phyloP scores from a whole-genome alignment of 2,888 invertebrate species.

The Amphiduros pacificus region DNA sequence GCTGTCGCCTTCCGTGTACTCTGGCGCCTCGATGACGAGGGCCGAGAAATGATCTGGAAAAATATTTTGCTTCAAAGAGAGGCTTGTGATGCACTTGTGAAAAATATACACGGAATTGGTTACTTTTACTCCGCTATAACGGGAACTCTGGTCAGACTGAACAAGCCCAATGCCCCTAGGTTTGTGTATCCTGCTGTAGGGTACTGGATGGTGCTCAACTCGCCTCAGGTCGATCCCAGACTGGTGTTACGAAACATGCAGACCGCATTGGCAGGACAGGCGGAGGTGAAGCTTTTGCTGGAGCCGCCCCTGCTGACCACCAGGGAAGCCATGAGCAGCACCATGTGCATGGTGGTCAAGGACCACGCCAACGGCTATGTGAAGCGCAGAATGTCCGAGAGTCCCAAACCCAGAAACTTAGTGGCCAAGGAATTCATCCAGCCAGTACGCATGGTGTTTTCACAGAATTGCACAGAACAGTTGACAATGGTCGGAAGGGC shows the following conservation, averaged over 20 bases:
- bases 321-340: conserved; percentile 4
- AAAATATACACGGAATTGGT: background rate
- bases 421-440: no score
- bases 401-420: no score
- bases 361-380: conserved; percentile 12
- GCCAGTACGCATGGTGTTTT: no score
- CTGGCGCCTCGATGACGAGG: conserved; percentile 11
- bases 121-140: conserved; percentile 13
- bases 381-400: conserved; percentile 4
- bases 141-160: conserved; percentile 5
- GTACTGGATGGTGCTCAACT: conserved; percentile 2
- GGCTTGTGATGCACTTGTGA: conserved; percentile 1
- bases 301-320: background rate
- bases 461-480: no score
- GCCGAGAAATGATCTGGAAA: conserved; percentile 5
- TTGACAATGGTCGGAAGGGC: no score
- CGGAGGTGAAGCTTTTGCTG: conserved; percentile 2
- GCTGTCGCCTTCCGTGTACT: conserved; percentile 17
- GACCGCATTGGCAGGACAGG: conserved; percentile 2
- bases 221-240: background rate
- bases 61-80: conserved; percentile 3
- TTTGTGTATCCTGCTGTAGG: conserved; percentile 7
- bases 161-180: background rate
- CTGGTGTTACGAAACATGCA: conserved; percentile 3
- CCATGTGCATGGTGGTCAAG: conserved; percentile 13